Conservation (phyloP, 2,888 invertebrate species). For the Pristionchus fissidentatus region DNA sequence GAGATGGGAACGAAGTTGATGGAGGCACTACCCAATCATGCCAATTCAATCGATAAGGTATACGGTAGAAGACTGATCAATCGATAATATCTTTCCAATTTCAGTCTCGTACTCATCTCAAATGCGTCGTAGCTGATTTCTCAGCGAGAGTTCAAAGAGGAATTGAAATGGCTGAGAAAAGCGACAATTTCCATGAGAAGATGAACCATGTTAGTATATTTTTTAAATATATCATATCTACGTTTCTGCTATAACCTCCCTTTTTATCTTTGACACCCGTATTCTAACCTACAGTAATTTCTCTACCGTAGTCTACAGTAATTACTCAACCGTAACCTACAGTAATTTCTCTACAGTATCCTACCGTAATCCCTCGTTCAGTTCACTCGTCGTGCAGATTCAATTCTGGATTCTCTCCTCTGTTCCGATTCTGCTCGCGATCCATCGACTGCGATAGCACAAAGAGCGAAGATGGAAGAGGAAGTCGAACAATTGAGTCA, state of each 20-base stretch:
- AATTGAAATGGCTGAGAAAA: slow-evolving; percentile 84
- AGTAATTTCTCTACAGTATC: background rate
- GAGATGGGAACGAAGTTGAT: slow-evolving; percentile 83
- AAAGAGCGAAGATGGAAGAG: slow-evolving; percentile 75
- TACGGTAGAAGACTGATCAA: background rate
- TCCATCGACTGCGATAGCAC: slow-evolving; percentile 74
- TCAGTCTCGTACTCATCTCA: slow-evolving; percentile 87
- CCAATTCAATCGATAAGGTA: slow-evolving; percentile 80
- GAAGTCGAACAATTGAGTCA: slow-evolving; percentile 76
- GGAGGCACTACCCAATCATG: slow-evolving; percentile 77
- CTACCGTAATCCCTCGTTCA: slow-evolving; percentile 51
- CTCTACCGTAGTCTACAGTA: background rate
- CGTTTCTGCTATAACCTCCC: background rate
- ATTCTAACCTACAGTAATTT: too few relatives aligned
- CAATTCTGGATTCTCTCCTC: slow-evolving; percentile 76
- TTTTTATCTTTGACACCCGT: too few relatives aligned
- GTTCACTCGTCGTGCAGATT: slow-evolving; percentile 76
- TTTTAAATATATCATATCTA: background rate
- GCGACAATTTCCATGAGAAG: slow-evolving; percentile 84
- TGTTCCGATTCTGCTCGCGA: slow-evolving; percentile 75
- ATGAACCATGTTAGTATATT: slow-evolving; percentile 80
- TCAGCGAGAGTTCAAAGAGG: slow-evolving; percentile 84
- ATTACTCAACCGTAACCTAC: too few relatives aligned
- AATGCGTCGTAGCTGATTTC: slow-evolving; percentile 86
- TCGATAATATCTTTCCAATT: background rate